Evolutionary conservation across 2,113 vertebrate genomes (phyloP).

Genomic region (Patagioenas fasciata): DNA sequence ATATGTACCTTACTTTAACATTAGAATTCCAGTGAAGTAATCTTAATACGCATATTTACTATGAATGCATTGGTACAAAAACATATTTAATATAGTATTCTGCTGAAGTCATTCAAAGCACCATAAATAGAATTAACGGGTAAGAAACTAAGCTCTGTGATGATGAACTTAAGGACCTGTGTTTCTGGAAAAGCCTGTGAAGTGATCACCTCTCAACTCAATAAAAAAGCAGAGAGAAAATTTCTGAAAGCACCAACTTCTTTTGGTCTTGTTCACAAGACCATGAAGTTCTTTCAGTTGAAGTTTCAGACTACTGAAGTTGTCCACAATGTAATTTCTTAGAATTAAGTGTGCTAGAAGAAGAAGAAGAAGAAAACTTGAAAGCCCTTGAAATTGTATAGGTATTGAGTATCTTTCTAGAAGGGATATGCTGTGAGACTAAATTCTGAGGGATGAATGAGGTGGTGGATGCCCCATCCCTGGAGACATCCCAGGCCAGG

Average conservation of each 20-base stretch:
- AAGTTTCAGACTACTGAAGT: neutral
- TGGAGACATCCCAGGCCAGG: too few species aligned
- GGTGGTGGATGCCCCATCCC: too few species aligned
- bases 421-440: neutral
- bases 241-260: neutral
- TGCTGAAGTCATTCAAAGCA: neutral
- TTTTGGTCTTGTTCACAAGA: neutral
- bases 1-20: neutral
- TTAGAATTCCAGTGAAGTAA: neutral
- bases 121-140: neutral
- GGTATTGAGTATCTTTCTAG: neutral
- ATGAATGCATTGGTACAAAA: too few species aligned
- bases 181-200: neutral
- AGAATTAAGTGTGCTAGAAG: neutral
- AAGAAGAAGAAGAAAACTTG: neutral
- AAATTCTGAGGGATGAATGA: neutral
- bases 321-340: neutral
- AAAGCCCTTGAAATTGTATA: neutral
- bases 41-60: neutral
- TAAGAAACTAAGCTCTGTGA: neutral
- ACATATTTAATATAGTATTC: rapidly evolving
- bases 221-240: neutral
- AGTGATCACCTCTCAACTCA: neutral
- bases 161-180: too few species aligned
- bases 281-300: neutral